Evolutionary conservation across 2,888 invertebrate species (phyloP), one percentile per base, ranked within the genome.

Genomic region (Stenolophus ochropezus): DNA sequence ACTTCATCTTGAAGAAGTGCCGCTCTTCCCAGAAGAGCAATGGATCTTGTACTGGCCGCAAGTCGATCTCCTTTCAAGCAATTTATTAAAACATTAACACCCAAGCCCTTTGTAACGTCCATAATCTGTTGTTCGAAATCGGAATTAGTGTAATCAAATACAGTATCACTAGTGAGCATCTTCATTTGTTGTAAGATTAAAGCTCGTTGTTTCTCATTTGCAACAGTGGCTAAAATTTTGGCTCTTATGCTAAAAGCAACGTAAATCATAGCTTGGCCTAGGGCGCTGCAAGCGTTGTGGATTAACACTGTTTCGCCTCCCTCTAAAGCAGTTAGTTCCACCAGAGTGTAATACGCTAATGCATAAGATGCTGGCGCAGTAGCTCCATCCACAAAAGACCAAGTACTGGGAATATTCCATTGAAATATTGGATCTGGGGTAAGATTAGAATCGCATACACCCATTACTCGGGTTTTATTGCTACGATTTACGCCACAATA

Each of bases 71-170:
- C 98, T 0, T 98, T 93, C 49, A 98, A 90, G 0, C 97, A 97
- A 88, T 99, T 99, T 8, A 97, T 89, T 23, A 98, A 95, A 80
- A 98, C 91, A 86, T 99, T 95, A 0, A 98, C 98, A 53, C 98
- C 98, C 85, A 91, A 91, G 11, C 98, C 98, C 16, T 94, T 92
- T 0, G 98, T 98, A 85, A 94, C 93, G 76, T 91, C 91, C 85
- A 95, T 91, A 61, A 99, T 92, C 91, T 69, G 4, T 69, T 33
- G 65, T 69, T 69, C 65, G 33, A 69, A 69, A 1, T 18, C 33
- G 1, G 14, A 5, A 4, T 14, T 69, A 18, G 42, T 69, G 18
- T 27, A 33, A 33, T 69, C 27, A 16, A 69, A 69, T 8, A 69
- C 65, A 6, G 4, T 27, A 4, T 69, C 65, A 1, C 4, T 33